Conservation (phyloP, 2,113 vertebrate genomes). For the Eublepharis macularius region DNA sequence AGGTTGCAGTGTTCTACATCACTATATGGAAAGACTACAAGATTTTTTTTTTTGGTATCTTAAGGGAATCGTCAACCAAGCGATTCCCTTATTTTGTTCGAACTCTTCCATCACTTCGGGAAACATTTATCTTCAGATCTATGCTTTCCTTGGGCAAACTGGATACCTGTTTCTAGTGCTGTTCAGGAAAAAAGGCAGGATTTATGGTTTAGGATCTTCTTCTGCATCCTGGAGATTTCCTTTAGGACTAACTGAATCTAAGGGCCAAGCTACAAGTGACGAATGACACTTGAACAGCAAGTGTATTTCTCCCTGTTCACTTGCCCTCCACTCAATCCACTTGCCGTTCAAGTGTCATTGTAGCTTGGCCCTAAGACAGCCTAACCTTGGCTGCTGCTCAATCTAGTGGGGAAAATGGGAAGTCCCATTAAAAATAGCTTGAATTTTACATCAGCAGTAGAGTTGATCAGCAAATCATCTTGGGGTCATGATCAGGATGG, state of each 20-base stretch:
- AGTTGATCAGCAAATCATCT: neutral
- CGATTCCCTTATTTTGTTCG: conserved; percentile 2
- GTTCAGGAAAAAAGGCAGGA: neutral
- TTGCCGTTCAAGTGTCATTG: too few species aligned
- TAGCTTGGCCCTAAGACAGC: too few species aligned
- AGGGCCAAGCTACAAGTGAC: too few species aligned
- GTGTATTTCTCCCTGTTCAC: too few species aligned
- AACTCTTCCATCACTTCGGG: neutral
- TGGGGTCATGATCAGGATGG: neutral
- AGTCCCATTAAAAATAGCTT: neutral
- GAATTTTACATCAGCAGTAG: neutral
- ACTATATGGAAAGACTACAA: neutral
- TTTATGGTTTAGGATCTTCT: conserved; percentile 31
- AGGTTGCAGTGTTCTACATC: neutral
- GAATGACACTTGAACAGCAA: too few species aligned
- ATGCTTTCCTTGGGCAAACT: conserved; percentile 18
- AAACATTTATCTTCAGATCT: neutral
- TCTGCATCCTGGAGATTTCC: conserved; percentile 7
- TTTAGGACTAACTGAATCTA: neutral
- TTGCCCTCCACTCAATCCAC: too few species aligned
- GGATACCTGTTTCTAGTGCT: neutral
- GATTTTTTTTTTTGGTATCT: neutral
- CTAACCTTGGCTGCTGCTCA: neutral
- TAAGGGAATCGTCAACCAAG: neutral
- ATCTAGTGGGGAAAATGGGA: neutral